These are phyloP conservation scores for Galagoides demidoff DNA, from an alignment of 2,797 vertebrate genomes.

Conservation along the genomic window DNA sequence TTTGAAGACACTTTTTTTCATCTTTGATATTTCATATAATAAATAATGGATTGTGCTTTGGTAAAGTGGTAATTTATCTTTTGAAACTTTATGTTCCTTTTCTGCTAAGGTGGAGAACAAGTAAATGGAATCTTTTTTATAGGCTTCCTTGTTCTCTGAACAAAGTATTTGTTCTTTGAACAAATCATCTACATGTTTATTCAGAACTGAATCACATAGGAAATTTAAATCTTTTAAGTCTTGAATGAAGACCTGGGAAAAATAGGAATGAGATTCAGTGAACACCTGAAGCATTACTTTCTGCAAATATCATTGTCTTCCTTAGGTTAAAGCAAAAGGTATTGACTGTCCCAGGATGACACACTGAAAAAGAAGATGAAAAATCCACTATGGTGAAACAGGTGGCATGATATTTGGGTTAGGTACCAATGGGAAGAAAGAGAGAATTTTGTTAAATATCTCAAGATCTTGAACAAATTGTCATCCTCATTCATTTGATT, in stretches of 20 bases:
- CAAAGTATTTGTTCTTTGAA: conserved; percentile 25
- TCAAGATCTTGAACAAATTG: background rate
- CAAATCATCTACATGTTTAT: background rate
- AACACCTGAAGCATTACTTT: background rate
- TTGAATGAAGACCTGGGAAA: background rate
- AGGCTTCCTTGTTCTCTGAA: background rate
- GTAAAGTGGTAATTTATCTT: background rate
- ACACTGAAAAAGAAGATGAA: background rate
- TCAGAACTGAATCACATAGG: background rate
- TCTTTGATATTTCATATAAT: background rate
- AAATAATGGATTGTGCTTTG: conserved; percentile 1
- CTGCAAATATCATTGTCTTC: background rate
- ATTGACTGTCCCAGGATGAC: background rate
- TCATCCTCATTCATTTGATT: background rate
- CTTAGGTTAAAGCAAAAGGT: background rate
- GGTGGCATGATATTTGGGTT: background rate
- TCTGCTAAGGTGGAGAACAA: background rate
- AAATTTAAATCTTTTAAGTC: background rate
- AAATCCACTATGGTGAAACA: background rate
- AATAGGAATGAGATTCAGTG: background rate
- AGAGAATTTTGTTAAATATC: background rate
- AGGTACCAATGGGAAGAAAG: background rate
- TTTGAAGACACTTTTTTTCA: background rate
- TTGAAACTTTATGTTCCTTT: background rate
- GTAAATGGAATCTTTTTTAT: background rate